Conservation (phyloP, 2,797 vertebrate genomes). For the Vipera ursinii region DNA sequence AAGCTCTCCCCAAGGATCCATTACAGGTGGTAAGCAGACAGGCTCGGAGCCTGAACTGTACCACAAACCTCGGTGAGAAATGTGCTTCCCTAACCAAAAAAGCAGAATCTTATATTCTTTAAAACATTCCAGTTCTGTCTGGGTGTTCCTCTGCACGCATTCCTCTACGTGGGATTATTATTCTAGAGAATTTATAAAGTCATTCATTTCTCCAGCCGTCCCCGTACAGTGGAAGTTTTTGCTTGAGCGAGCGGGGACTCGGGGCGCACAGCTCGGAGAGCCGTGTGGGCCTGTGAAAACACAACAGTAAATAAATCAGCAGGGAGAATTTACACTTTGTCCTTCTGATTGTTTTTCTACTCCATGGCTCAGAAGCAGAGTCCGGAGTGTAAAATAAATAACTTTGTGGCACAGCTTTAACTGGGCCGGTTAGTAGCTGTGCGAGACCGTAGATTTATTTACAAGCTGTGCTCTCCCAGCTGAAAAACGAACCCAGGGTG, state of each 20-base stretch:
- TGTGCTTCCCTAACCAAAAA: constrained; percentile 73
- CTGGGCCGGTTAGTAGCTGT: constrained; percentile 46
- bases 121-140: constrained; percentile 63
- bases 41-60: constrained; percentile 73
- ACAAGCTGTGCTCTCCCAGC: constrained; percentile 19
- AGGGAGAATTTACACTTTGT: constrained; percentile 68
- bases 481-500: background rate
- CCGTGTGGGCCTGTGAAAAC: constrained; percentile 89
- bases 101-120: constrained; percentile 73
- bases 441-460: constrained; percentile 19
- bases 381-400: constrained; percentile 74
- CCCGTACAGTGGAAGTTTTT: constrained; percentile 85
- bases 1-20: constrained; percentile 80
- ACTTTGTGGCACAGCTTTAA: constrained; percentile 60
- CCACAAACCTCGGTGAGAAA: constrained; percentile 71
- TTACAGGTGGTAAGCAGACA: constrained; percentile 82
- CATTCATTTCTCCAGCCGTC: constrained; percentile 92
- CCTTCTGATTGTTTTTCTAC: constrained; percentile 75
- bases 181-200: constrained; percentile 91
- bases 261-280: constrained; percentile 82
- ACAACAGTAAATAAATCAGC: constrained; percentile 89
- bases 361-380: constrained; percentile 62
- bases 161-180: constrained; percentile 86
- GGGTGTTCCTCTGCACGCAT: constrained; percentile 75
- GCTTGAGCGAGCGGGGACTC: constrained; percentile 78